phyloP scores from a whole-genome alignment of 2,888 invertebrate genomes.

The Protodeltote pygarga region DNA sequence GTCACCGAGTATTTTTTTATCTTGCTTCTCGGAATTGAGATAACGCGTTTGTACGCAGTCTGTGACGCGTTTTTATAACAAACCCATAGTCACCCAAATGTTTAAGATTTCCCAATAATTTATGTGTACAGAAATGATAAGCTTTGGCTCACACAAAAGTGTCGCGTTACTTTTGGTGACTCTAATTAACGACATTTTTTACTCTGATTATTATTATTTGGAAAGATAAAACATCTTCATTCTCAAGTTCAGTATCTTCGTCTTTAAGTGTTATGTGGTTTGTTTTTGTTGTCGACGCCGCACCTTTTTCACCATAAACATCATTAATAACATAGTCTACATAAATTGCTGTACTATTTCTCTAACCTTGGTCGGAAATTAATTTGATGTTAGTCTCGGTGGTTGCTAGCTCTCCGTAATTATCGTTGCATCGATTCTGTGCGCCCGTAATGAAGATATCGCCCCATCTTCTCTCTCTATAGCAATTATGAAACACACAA shows the following conservation, averaged over 20 bases:
- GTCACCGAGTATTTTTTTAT: conserved; percentile 63
- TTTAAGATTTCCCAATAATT: conserved; percentile 54
- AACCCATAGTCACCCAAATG: conserved; percentile 59
- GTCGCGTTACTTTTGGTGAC: conserved; percentile 49
- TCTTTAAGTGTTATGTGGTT: conserved; percentile 37
- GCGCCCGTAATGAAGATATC: conserved; percentile 78
- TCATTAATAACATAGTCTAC: conserved; percentile 58
- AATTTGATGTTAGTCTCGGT: conserved; percentile 62
- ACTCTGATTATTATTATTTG: conserved; percentile 52
- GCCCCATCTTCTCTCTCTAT: conserved; percentile 69
- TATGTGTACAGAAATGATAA: conserved; percentile 59
- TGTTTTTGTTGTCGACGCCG: conserved; percentile 47
- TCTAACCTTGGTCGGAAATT: conserved; percentile 64
- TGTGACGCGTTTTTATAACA: conserved; percentile 65
- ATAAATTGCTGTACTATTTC: conserved; percentile 64
- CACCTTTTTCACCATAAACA: conserved; percentile 52
- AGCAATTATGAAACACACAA: conserved; percentile 62
- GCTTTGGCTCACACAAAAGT: conserved; percentile 50
- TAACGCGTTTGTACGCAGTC: conserved; percentile 59
- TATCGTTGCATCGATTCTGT: conserved; percentile 72
- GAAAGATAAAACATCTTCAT: conserved; percentile 45
- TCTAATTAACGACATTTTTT: conserved; percentile 50
- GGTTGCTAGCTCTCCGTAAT: conserved; percentile 66
- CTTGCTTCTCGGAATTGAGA: conserved; percentile 67
- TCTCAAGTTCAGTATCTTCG: conserved; percentile 36